phyloP scores from a whole-genome alignment of 2,113 vertebrate species.

The Dunckerocampus dactyliophorus region DNA sequence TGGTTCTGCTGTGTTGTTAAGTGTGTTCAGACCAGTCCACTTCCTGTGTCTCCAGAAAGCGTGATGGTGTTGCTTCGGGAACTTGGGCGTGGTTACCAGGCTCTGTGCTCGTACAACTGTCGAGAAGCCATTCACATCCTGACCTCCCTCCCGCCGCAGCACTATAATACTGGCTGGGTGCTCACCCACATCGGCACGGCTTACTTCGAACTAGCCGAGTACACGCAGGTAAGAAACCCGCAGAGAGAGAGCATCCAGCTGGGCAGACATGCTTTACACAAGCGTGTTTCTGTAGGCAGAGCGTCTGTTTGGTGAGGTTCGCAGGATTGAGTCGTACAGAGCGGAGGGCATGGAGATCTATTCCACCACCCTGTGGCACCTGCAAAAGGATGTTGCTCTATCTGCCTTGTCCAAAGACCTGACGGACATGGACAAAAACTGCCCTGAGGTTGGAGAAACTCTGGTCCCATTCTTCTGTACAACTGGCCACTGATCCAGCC shows the following conservation, averaged over 20 bases:
- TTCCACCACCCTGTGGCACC: constrained; percentile 95
- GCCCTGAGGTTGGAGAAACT: constrained; percentile 81
- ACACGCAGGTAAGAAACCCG: constrained; percentile 85
- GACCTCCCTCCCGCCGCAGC: constrained; percentile 91
- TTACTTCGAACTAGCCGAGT: constrained; percentile 96
- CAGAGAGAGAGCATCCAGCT: neutral
- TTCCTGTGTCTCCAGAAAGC: constrained; percentile 75
- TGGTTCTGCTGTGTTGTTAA: too few species aligned
- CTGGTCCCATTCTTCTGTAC: neutral
- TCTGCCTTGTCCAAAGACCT: constrained; percentile 96
- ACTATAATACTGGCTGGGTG: constrained; percentile 98
- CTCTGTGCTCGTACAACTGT: constrained; percentile 95
- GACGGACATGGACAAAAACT: constrained; percentile 98
- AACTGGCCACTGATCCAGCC: neutral
- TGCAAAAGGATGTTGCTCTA: constrained; percentile 95
- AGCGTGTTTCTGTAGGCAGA: constrained; percentile 78
- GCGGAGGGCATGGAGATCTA: constrained; percentile 99
- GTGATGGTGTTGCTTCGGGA: constrained; percentile 94
- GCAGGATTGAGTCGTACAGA: constrained; percentile 90
- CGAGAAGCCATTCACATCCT: constrained; percentile 92
- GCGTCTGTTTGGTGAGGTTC: constrained; percentile 92
- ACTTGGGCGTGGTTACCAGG: constrained; percentile 92
- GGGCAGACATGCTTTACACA: neutral
- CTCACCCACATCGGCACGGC: constrained; percentile 92
- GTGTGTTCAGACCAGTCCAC: neutral